Conservation (phyloP, 2,113 vertebrate genomes). For the Physeter macrocephalus region DNA sequence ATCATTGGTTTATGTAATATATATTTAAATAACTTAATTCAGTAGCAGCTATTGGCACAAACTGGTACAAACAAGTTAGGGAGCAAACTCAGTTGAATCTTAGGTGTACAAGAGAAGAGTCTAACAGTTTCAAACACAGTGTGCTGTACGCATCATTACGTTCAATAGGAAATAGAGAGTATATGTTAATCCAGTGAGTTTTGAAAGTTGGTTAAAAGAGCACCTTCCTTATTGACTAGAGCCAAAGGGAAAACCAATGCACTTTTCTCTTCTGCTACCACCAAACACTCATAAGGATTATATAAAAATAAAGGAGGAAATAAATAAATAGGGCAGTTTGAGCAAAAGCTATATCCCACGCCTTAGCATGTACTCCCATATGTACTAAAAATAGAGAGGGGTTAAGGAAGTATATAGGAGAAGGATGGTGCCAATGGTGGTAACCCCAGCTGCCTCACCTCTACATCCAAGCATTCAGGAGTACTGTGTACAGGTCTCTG, state of each 20-base stretch:
- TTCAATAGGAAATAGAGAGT: not conserved
- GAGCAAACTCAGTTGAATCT: not conserved
- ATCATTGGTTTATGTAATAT: not conserved
- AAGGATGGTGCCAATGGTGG: not conserved
- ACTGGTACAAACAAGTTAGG: not conserved
- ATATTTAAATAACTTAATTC: not conserved
- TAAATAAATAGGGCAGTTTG: not conserved
- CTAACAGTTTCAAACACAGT: not conserved
- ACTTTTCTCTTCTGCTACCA: not conserved
- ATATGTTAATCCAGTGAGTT: not conserved
- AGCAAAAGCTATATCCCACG: not conserved
- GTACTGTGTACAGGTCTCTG: not conserved
- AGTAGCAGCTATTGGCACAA: not conserved
- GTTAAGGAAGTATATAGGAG: not conserved
- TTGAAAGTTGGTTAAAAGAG: not conserved
- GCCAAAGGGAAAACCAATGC: not conserved
- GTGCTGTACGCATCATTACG: not conserved
- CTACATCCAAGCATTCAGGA: not conserved
- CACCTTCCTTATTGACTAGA: not conserved
- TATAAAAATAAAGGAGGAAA: not conserved
- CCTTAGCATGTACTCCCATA: not conserved
- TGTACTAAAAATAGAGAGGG: not conserved
- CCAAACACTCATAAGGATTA: not conserved
- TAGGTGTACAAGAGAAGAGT: not conserved
- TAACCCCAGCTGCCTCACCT: not conserved